Conservation (phyloP, 1,140 invertebrate genomes). For the Achatina immaculata region DNA sequence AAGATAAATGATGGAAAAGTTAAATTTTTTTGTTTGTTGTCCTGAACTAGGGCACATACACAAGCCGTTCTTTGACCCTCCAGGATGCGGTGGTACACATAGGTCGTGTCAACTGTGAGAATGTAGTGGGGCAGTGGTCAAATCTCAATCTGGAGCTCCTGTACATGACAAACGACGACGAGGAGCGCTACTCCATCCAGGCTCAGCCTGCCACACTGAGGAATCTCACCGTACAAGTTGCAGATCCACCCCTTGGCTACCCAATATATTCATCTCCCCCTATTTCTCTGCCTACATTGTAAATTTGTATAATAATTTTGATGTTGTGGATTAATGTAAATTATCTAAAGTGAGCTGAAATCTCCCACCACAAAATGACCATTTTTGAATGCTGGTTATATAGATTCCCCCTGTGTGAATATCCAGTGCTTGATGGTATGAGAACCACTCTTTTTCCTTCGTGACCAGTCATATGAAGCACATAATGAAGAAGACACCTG, state of each 20-base stretch:
- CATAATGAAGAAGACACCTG: too few relatives aligned
- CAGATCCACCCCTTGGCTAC: conserved; percentile 75
- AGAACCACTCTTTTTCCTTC: not conserved
- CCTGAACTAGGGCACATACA: conserved; percentile 68
- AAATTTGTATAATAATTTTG: conserved; percentile 13
- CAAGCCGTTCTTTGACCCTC: conserved; percentile 70
- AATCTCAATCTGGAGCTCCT: conserved; percentile 74
- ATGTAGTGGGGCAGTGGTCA: conserved; percentile 73
- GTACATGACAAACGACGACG: conserved; percentile 76
- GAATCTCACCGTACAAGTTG: conserved; percentile 74
- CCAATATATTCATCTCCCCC: conserved; percentile 72
- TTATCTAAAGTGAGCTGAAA: not conserved
- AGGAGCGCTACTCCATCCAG: conserved; percentile 75
- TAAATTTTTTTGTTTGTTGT: too few relatives aligned
- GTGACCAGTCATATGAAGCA: not conserved
- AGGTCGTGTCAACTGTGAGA: conserved; percentile 71
- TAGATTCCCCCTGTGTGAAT: too few relatives aligned
- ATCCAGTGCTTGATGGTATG: not conserved
- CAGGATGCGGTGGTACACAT: conserved; percentile 69
- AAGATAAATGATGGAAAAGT: too few relatives aligned
- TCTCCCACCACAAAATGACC: too few relatives aligned
- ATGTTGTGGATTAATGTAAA: too few relatives aligned
- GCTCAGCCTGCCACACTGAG: conserved; percentile 73
- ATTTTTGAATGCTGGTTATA: too few relatives aligned
- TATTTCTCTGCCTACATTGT: conserved; percentile 57